A percentile compares a stretch with the other conserved stretches of the same genome.
These are phyloP conservation scores for Lamellibrachia columna DNA, from an alignment of 2,888 invertebrate species.

Conservation along the genomic window DNA sequence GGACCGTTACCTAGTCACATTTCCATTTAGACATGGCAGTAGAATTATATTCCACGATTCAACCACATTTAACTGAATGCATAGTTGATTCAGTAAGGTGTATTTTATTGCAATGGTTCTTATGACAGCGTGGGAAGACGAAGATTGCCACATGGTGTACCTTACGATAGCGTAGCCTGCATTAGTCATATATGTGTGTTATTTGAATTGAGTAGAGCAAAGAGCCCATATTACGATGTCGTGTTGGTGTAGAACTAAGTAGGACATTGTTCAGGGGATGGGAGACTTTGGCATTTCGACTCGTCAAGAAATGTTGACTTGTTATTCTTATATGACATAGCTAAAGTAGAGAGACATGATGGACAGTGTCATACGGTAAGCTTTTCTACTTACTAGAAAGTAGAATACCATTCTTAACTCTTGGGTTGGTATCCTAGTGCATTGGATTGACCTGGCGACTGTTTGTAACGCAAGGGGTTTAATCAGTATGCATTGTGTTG, in stretches of 20 bases:
- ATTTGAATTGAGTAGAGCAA: background rate
- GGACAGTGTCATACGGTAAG: too few relatives aligned
- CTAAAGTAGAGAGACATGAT: background rate
- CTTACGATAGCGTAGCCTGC: background rate
- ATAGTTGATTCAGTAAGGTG: conserved; percentile 1
- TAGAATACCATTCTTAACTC: background rate
- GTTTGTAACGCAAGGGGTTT: too few relatives aligned
- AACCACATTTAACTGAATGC: background rate
- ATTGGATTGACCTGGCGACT: too few relatives aligned
- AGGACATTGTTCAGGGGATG: background rate
- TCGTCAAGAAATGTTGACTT: too few relatives aligned
- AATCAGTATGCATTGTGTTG: too few relatives aligned
- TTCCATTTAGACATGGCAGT: background rate
- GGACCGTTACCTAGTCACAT: background rate
- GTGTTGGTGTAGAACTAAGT: background rate
- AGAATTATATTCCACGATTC: background rate
- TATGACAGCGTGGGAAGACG: background rate
- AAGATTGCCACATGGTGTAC: background rate
- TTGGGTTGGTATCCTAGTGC: background rate
- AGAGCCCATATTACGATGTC: background rate
- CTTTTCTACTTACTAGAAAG: too few relatives aligned
- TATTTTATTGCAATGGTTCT: background rate
- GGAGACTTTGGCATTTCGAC: background rate
- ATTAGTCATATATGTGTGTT: background rate
- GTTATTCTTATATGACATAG: background rate